phyloP scores from a whole-genome alignment of 1,140 invertebrate genomes.

The Drosophila bocki region DNA sequence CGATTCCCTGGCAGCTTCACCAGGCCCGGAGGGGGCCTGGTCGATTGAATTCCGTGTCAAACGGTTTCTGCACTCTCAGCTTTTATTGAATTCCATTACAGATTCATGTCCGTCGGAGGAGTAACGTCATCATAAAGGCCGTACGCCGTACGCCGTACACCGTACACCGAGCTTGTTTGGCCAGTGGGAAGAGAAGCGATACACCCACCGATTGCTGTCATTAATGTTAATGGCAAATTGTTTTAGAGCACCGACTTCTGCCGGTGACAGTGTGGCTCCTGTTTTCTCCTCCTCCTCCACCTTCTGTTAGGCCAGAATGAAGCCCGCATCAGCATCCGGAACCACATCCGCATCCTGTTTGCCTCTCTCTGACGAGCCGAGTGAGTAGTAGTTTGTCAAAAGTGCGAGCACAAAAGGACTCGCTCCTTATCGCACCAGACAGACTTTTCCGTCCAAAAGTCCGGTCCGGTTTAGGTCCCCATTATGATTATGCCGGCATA shows the following conservation, averaged over 20 bases:
- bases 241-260: conserved; percentile 50
- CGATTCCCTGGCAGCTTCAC: conserved; percentile 9
- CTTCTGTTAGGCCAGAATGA: neutral
- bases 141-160: neutral
- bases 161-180: conserved; percentile 14
- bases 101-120: conserved; percentile 66
- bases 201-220: conserved; percentile 46
- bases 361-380: conserved; percentile 9
- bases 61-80: conserved; percentile 78
- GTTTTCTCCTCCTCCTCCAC: neutral
- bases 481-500: conserved; percentile 40
- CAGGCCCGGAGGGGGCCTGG: conserved; percentile 1
- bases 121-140: conserved; percentile 75
- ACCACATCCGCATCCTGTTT: conserved; percentile 10
- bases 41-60: conserved; percentile 67
- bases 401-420: conserved; percentile 38
- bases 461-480: conserved; percentile 1
- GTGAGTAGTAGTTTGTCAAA: conserved; percentile 33
- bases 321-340: conserved; percentile 1
- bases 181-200: neutral
- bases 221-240: conserved; percentile 60
- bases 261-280: conserved; percentile 33
- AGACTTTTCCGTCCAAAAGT: conserved; percentile 26
- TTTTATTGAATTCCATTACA: conserved; percentile 83
- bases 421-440: conserved; percentile 39